Percentiles rank a stretch among this genome's conserved stretches.
Conservation (phyloP, 1,140 invertebrate genomes). For the Cydia amplana region DNA sequence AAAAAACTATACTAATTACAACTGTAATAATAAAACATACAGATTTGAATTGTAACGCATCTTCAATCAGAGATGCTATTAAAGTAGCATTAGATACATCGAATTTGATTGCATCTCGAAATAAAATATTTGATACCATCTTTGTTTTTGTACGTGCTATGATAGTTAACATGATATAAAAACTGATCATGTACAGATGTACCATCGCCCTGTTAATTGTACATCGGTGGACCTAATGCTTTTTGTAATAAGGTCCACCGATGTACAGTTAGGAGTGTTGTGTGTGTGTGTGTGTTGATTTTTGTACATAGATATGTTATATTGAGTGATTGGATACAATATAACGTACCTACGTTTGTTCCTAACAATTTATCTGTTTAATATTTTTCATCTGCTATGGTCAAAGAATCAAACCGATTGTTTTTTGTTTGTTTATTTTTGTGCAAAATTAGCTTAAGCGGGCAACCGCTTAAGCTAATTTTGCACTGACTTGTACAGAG, state of each 20-base stretch:
- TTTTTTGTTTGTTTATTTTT: too few species aligned
- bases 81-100: slow-evolving; percentile 6
- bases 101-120: not conserved
- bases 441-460: too few species aligned
- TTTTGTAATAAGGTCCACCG: too few species aligned
- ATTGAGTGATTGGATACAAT: not conserved
- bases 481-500: too few species aligned
- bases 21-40: slow-evolving; percentile 10
- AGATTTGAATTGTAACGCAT: slow-evolving; percentile 42
- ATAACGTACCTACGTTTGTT: not conserved
- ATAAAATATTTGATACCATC: not conserved
- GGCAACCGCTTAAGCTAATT: too few species aligned
- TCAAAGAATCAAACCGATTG: too few species aligned
- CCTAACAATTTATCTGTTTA: not conserved
- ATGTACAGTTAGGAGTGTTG: too few species aligned
- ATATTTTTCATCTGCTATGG: not conserved
- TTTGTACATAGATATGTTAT: too few species aligned
- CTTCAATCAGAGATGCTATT: slow-evolving; percentile 51
- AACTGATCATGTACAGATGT: slow-evolving; percentile 2
- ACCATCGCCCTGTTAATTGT: too few species aligned
- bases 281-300: too few species aligned
- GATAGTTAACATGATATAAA: slow-evolving; percentile 5
- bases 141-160: slow-evolving; percentile 3
- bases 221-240: too few species aligned
- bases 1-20: slow-evolving; percentile 26